Evolutionary conservation across 2,113 vertebrate species (phyloP).

Genomic region (Scopus umbretta): DNA sequence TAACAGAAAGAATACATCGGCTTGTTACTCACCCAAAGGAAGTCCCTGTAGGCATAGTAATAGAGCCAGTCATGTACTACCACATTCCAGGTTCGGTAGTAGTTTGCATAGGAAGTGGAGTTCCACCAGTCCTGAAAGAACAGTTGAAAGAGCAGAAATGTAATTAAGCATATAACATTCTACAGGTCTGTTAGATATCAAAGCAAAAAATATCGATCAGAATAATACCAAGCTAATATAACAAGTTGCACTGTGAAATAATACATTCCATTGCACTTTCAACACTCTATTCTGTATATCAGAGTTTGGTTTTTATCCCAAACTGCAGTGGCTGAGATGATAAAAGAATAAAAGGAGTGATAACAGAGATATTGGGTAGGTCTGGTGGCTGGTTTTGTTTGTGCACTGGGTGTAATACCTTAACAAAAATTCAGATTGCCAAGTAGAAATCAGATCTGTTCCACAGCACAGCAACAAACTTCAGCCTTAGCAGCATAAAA

Average conservation of each 20-base stretch:
- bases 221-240: not conserved
- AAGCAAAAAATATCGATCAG: not conserved
- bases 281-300: not conserved
- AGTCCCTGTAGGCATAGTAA: conserved; percentile 82
- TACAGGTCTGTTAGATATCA: not conserved
- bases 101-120: conserved; percentile 84
- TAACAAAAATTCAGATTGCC: not conserved
- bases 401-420: not conserved
- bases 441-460: not conserved
- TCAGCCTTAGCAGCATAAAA: not conserved
- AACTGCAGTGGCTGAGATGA: not conserved
- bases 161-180: not conserved
- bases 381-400: not conserved
- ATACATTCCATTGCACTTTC: not conserved
- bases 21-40: conserved; percentile 76
- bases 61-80: conserved; percentile 86
- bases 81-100: conserved; percentile 84
- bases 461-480: not conserved
- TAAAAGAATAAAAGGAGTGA: not conserved
- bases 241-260: not conserved
- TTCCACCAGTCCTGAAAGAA: conserved; percentile 84
- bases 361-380: not conserved
- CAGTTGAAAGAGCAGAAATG: not conserved
- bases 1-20: not conserved
- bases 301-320: not conserved